These are phyloP conservation scores for Balaeniceps rex DNA, from an alignment of 2,113 vertebrate genomes.

Conservation along the genomic window DNA sequence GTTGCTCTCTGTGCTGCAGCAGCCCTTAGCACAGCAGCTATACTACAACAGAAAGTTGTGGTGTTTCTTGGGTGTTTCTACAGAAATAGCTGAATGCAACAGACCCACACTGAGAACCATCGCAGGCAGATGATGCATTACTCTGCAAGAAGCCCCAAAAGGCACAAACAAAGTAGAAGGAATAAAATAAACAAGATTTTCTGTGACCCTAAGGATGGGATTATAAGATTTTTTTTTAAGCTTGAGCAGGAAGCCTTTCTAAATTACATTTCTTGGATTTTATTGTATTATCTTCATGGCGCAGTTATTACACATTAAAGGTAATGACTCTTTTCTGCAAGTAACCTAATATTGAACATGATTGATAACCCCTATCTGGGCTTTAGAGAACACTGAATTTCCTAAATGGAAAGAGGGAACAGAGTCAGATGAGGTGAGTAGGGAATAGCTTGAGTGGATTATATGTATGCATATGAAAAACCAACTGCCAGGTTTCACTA, in stretches of 20 bases:
- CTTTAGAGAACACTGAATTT: slow-evolving; percentile 55
- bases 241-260: slow-evolving; percentile 64
- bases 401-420: slow-evolving; percentile 13
- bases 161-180: slow-evolving; percentile 47
- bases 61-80: neutral
- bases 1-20: neutral
- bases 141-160: slow-evolving; percentile 10
- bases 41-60: neutral
- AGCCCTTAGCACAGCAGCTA: neutral
- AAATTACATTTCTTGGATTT: slow-evolving; percentile 75
- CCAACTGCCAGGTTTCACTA: neutral
- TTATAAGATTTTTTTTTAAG: slow-evolving; percentile 52
- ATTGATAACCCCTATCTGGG: slow-evolving; percentile 57
- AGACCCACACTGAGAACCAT: neutral
- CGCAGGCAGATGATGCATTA: neutral
- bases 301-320: slow-evolving; percentile 78
- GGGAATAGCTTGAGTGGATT: slow-evolving; percentile 27
- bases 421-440: neutral
- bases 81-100: neutral
- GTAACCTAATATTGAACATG: slow-evolving; percentile 71
- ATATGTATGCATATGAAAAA: neutral
- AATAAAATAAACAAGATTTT: slow-evolving; percentile 44
- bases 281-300: slow-evolving; percentile 73
- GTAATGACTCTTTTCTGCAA: slow-evolving; percentile 73
- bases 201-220: slow-evolving; percentile 60